Evolutionary conservation across 2,797 vertebrate species (phyloP).

Genomic region (Aeoliscus strigatus): DNA sequence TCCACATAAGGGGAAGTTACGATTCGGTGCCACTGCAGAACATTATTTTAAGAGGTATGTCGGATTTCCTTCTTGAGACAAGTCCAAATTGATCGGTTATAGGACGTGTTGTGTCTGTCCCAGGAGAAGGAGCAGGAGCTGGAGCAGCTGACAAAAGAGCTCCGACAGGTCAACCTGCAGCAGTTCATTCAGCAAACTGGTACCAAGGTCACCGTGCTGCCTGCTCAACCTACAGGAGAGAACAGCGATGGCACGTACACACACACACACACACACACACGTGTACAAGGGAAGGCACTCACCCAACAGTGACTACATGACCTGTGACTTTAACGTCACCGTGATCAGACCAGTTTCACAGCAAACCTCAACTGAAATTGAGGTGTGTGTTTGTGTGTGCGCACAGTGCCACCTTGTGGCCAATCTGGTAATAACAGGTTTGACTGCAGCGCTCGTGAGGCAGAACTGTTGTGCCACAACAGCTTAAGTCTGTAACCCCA

Average conservation of each 20-base stretch:
- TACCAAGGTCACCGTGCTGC: constrained; percentile 91
- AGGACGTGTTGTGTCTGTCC: background rate
- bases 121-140: constrained; percentile 94
- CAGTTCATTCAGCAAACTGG: constrained; percentile 98
- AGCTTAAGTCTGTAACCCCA: constrained; percentile 35
- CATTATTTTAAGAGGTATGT: no score
- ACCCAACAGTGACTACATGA: no score
- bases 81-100: constrained; percentile 1
- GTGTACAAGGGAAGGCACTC: background rate
- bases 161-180: constrained; percentile 94
- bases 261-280: constrained; percentile 10
- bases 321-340: no score
- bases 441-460: background rate
- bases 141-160: constrained; percentile 93
- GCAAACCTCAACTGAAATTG: no score
- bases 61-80: no score
- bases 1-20: no score
- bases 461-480: constrained; percentile 5
- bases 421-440: constrained; percentile 4
- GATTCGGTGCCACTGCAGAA: no score
- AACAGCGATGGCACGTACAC: constrained; percentile 46
- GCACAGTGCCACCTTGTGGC: constrained; percentile 50
- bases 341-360: no score
- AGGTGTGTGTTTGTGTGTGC: constrained; percentile 19
- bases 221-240: constrained; percentile 79